phyloP scores from a whole-genome alignment of 2,797 vertebrate species.

The Buceros bicornis region DNA sequence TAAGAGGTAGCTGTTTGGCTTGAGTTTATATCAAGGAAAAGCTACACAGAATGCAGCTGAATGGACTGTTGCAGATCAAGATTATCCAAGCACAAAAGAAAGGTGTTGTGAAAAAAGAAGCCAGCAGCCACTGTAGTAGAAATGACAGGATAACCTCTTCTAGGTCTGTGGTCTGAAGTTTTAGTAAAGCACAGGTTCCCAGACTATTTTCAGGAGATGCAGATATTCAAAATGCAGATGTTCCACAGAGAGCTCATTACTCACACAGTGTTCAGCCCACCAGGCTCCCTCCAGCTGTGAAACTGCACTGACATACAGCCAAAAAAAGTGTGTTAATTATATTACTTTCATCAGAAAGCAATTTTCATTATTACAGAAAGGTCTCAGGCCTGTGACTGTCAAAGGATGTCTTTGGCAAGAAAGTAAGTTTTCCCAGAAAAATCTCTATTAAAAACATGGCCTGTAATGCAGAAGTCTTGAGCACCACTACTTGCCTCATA shows the following conservation, averaged over 20 bases:
- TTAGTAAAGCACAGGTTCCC: background rate
- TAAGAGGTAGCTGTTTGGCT: background rate
- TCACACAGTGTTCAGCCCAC: background rate
- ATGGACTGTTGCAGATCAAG: background rate
- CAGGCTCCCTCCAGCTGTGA: background rate
- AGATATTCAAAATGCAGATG: background rate
- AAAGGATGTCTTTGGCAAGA: background rate
- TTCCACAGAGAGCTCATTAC: conserved; percentile 22
- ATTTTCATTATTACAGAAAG: background rate
- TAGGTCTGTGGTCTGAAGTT: background rate
- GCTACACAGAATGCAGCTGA: background rate
- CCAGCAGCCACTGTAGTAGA: background rate
- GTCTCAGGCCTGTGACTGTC: background rate
- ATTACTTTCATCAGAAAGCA: background rate
- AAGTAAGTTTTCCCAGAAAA: background rate
- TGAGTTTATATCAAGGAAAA: background rate
- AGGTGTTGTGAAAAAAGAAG: background rate
- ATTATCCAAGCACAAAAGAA: background rate
- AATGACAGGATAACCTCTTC: conserved; percentile 11
- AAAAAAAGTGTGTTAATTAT: background rate
- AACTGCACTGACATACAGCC: background rate
- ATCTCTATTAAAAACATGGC: background rate
- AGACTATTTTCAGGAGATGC: background rate
- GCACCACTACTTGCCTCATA: background rate
- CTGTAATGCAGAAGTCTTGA: background rate